Conservation (phyloP, 1,140 invertebrate genomes). For the Physella acuta region DNA sequence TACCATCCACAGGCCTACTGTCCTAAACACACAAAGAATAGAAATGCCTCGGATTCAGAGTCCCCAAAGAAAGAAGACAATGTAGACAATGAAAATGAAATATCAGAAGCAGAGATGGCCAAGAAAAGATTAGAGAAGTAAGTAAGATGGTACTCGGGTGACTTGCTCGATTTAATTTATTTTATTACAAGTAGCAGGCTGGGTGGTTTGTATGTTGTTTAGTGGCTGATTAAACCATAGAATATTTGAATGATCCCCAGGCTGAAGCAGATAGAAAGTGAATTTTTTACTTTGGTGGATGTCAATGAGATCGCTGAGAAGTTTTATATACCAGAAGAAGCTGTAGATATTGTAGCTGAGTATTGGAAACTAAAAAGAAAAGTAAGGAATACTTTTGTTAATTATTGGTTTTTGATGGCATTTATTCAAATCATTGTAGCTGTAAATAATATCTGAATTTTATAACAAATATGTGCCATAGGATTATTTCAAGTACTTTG, state of each 20-base stretch:
- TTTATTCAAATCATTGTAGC: too few species aligned
- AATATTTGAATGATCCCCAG: too few species aligned
- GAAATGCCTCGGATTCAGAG: slow-evolving; percentile 47
- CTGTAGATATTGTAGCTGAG: slow-evolving; percentile 82
- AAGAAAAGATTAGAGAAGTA: slow-evolving; percentile 54
- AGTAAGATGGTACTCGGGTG: too few species aligned
- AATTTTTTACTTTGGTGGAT: slow-evolving; percentile 89
- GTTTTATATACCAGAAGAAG: slow-evolving; percentile 78
- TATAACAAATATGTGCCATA: too few species aligned
- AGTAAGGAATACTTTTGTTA: too few species aligned
- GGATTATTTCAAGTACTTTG: too few species aligned
- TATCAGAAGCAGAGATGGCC: slow-evolving; percentile 44
- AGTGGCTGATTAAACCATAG: too few species aligned
- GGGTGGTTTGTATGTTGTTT: too few species aligned
- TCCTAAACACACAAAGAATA: slow-evolving; percentile 85
- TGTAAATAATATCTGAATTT: too few species aligned
- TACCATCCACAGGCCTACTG: slow-evolving; percentile 87
- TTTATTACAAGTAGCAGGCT: too few species aligned
- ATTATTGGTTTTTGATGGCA: too few species aligned
- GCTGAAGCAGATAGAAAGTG: slow-evolving; percentile 86
- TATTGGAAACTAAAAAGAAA: slow-evolving; percentile 92
- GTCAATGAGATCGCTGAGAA: slow-evolving; percentile 69
- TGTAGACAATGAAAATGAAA: slow-evolving; percentile 20
- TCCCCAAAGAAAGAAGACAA: slow-evolving; percentile 40
- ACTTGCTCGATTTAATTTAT: too few species aligned